phyloP scores from a whole-genome alignment of 2,888 invertebrate genomes.

The Scelioninae gen. 2 region DNA sequence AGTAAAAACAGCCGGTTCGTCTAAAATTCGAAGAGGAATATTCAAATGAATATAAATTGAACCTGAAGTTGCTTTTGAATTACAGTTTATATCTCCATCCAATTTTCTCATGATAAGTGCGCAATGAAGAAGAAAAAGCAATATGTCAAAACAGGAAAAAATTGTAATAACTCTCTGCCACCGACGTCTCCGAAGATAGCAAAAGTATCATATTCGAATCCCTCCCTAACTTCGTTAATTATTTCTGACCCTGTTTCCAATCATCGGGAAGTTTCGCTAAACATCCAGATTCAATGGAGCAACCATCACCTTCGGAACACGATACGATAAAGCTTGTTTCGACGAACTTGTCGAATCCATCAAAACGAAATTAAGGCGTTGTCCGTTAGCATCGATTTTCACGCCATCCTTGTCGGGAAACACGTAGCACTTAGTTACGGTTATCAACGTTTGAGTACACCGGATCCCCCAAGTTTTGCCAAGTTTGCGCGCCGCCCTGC shows the following conservation, averaged over 20 bases:
- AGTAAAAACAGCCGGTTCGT: too few relatives aligned
- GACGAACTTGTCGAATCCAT: slow-evolving; percentile 41
- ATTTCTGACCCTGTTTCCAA: slow-evolving; percentile 17
- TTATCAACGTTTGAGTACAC: slow-evolving; percentile 48
- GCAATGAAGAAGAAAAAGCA: not conserved
- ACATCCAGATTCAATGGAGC: slow-evolving; percentile 27
- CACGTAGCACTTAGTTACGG: slow-evolving; percentile 52
- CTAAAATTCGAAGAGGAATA: too few relatives aligned
- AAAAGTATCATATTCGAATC: slow-evolving; percentile 4
- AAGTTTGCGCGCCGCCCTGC: slow-evolving; percentile 30
- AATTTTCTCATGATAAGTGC: not conserved
- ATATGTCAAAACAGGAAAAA: not conserved
- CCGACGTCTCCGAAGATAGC: not conserved
- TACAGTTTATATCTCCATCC: not conserved
- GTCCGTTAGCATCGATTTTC: slow-evolving; percentile 52
- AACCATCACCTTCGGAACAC: slow-evolving; percentile 8
- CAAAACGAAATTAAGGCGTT: slow-evolving; percentile 48
- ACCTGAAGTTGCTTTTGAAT: not conserved
- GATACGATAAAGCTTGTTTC: slow-evolving; percentile 19
- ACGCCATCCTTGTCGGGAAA: slow-evolving; percentile 28
- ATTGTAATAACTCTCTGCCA: not conserved
- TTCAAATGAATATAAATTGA: too few relatives aligned
- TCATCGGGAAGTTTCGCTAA: slow-evolving; percentile 15
- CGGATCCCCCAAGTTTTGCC: slow-evolving; percentile 33
- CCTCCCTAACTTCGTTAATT: slow-evolving; percentile 16